Percentiles rank a stretch among this genome's conserved stretches.
Conservation (phyloP, 2,888 invertebrate species). For the Cyclophora albipunctata region DNA sequence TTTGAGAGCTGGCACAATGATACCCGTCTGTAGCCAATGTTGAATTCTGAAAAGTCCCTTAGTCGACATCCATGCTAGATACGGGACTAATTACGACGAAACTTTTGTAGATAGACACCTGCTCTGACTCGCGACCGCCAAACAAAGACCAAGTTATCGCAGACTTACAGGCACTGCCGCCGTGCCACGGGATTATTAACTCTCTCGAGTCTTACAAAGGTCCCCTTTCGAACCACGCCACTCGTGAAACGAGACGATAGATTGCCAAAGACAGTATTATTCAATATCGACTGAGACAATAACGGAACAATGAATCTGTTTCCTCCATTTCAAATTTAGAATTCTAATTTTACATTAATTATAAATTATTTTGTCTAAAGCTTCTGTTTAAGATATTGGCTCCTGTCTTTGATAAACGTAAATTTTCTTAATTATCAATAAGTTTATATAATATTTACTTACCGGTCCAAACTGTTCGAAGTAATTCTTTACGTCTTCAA, state of each 20-base stretch:
- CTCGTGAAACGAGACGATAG: slow-evolving; percentile 34
- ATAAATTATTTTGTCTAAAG: slow-evolving; percentile 33
- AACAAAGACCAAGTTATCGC: slow-evolving; percentile 73
- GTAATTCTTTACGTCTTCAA: slow-evolving; percentile 99
- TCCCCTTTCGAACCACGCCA: slow-evolving; percentile 29
- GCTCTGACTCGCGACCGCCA: slow-evolving; percentile 61
- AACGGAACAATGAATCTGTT: slow-evolving; percentile 41
- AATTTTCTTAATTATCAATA: not conserved
- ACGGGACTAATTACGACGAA: slow-evolving; percentile 69
- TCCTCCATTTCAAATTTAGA: slow-evolving; percentile 33
- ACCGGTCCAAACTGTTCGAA: slow-evolving; percentile 99
- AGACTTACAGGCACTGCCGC: slow-evolving; percentile 53
- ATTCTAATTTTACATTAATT: slow-evolving; percentile 32
- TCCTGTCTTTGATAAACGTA: not conserved
- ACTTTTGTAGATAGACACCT: slow-evolving; percentile 75
- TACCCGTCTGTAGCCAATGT: slow-evolving; percentile 65
- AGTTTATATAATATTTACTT: slow-evolving; percentile 56
- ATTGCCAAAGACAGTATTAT: slow-evolving; percentile 48
- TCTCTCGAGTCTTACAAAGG: slow-evolving; percentile 32
- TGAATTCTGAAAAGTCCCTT: slow-evolving; percentile 69
- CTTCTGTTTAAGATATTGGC: slow-evolving; percentile 16
- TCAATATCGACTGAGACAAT: slow-evolving; percentile 53
- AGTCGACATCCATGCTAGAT: slow-evolving; percentile 66
- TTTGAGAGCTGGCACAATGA: slow-evolving; percentile 69
- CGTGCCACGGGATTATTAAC: slow-evolving; percentile 38